Base-by-base conservation (phyloP, 2,797 vertebrate genomes). In the Schizopygopsis malacanthus region DNA sequence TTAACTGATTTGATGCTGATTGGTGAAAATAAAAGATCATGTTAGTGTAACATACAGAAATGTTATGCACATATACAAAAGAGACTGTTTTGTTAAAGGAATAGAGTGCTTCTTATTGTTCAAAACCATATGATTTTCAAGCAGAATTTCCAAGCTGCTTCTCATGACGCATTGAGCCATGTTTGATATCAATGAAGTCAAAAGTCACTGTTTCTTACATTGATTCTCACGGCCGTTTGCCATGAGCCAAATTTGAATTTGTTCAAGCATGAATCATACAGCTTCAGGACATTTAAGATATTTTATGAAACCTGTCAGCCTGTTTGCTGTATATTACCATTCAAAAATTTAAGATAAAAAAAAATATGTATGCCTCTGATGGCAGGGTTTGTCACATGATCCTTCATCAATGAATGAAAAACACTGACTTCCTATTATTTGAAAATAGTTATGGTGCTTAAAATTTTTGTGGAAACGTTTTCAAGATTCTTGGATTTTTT, bases 131-230 rank as follows among this genome's bases (percentile, higher is more conserved):
- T 70, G n/a, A 54, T 54, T 22, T 54, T 39, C 10, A 54, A 25
- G 76, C 37, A 78, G 7, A 79, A 25, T 18, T 43, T 79, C 76
- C 54, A 61, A 79, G 77, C 77, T 79, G 22, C 39, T 79, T 56
- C 16, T 63, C 22, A 13, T 41, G 12, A 77, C 16, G 4, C 77
- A 25, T 25, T 61, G 56, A 43, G 7, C 22, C 22, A 18, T 33
- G 28, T 76, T 52, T 54, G 2, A 76, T 22, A 4, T 37, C 18
- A 76, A 3, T 54, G 18, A 76, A 20, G 18, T 54, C 10, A 67
- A 54, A 76, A 54, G 10, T 54, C 9, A 11, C 7, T 37, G 43
- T 73, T 73, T 73, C 71, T 73, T 3, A 25, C 71, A 28, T 10
- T 25, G 7, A 15, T 25, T 73, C n/a, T 73, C 63, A 65, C 13